These are phyloP conservation scores for Virgularia gustaviana DNA, from an alignment of 92 coral and sea anemone genomes.

Conservation along the genomic window DNA sequence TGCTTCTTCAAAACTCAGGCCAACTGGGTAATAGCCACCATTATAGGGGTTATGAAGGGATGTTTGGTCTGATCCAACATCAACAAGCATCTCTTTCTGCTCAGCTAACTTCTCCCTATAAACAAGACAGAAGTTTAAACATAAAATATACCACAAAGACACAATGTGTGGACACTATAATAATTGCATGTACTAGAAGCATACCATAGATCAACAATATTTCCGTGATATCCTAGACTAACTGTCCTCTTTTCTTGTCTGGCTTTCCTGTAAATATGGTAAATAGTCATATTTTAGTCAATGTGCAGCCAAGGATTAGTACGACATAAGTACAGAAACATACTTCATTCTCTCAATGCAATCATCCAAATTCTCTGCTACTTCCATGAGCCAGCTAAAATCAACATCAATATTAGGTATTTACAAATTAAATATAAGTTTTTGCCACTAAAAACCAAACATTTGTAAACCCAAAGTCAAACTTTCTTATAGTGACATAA, in stretches of 20 bases:
- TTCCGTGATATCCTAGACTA: conserved; percentile 87
- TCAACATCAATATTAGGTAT: not conserved
- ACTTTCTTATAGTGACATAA: no score
- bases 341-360: conserved; percentile 73
- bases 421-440: no score
- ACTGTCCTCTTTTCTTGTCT: conserved; percentile 59
- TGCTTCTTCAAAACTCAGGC: conserved; percentile 82
- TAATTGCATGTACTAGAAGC: not conserved
- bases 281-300: not conserved
- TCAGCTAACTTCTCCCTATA: conserved; percentile 78
- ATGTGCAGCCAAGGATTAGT: not conserved
- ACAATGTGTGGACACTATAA: no score
- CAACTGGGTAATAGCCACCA: conserved; percentile 86
- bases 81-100: conserved; percentile 76
- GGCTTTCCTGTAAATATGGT: conserved; percentile 58
- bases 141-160: not conserved
- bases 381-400: conserved; percentile 80
- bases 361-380: conserved; percentile 63
- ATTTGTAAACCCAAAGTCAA: no score
- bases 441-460: no score
- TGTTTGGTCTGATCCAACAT: conserved; percentile 93
- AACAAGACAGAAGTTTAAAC: not conserved
- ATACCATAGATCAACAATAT: conserved; percentile 84
- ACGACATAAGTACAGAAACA: not conserved
- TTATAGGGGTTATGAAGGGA: conserved; percentile 86